Evolutionary conservation across 2,113 vertebrate genomes (phyloP).

Genomic region (Anhinga anhinga): DNA sequence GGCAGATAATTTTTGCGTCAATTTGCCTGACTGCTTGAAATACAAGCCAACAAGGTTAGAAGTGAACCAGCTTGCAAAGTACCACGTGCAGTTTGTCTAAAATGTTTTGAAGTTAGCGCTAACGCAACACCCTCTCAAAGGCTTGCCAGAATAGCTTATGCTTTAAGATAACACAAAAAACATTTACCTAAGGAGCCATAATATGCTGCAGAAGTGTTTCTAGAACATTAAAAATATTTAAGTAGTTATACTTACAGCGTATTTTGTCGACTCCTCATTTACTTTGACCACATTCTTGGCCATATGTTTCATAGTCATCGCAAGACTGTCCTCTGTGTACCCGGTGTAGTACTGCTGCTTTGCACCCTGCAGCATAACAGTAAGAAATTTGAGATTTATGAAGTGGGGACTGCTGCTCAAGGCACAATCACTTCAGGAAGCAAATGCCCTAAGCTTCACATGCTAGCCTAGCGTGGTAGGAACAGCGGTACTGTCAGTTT

Average conservation of each 20-base stretch:
- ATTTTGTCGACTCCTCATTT: conserved; percentile 81
- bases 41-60: background rate
- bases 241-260: conserved; percentile 78
- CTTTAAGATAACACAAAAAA: background rate
- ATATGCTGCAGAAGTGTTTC: background rate
- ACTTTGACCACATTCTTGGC: conserved; percentile 87
- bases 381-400: fast-evolving
- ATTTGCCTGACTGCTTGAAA: background rate
- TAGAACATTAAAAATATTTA: background rate
- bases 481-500: background rate
- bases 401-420: background rate
- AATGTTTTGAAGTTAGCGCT: background rate
- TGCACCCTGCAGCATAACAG: conserved; percentile 68
- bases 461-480: background rate
- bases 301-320: conserved; percentile 84
- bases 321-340: conserved; percentile 79
- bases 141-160: background rate
- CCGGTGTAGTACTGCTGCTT: conserved; percentile 87
- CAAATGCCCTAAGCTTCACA: background rate
- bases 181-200: background rate
- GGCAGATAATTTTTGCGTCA: background rate
- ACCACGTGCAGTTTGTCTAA: background rate
- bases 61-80: background rate
- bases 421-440: background rate
- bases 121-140: background rate